Evolutionary conservation across 2,888 invertebrate genomes (phyloP).

Genomic region (Alcis repandata): DNA sequence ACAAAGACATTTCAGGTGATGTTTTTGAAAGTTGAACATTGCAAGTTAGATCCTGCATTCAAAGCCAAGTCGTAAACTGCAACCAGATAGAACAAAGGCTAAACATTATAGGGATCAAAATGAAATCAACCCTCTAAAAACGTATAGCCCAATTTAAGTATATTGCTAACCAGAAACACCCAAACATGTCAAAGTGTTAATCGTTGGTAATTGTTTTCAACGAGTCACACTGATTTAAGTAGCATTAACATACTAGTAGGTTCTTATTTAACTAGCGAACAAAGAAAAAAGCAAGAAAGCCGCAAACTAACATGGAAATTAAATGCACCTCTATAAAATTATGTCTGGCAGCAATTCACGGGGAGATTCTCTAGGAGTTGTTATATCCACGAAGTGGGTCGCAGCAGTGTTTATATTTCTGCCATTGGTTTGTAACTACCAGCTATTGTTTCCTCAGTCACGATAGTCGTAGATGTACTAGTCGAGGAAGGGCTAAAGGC

Average conservation of each 20-base stretch:
- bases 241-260: no score
- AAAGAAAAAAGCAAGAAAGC: not conserved
- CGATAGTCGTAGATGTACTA: constrained; percentile 19
- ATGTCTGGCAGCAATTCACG: not conserved
- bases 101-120: not conserved
- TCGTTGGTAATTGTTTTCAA: no score
- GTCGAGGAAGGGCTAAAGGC: constrained; percentile 11
- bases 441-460: constrained; percentile 5
- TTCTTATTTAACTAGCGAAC: not conserved
- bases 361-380: not conserved
- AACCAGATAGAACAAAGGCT: not conserved
- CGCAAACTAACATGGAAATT: not conserved
- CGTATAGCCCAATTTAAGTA: no score
- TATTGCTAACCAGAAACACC: no score
- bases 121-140: not conserved
- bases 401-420: not conserved
- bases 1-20: not conserved
- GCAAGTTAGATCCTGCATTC: not conserved
- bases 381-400: not conserved
- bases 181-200: no score
- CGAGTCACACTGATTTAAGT: no score
- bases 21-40: not conserved
- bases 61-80: not conserved
- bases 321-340: not conserved
- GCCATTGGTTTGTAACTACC: constrained; percentile 15